Conservation (phyloP, 2,888 invertebrate species). For the Leptothorax acervorum region DNA sequence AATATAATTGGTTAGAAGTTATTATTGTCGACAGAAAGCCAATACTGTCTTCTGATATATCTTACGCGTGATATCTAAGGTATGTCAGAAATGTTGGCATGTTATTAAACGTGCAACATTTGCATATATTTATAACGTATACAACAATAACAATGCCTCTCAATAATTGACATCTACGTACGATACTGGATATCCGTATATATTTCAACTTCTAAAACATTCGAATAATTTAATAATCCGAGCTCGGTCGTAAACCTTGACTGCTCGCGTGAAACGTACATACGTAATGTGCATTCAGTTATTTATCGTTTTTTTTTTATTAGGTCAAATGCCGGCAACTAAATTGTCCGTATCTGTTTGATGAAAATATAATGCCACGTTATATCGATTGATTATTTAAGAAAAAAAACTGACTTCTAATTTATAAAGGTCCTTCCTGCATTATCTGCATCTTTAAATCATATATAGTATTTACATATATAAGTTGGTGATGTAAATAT, state of each 20-base stretch:
- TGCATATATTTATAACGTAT: not conserved
- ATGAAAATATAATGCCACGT: slow-evolving; percentile 12
- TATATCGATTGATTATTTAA: not conserved
- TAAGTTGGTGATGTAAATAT: not conserved
- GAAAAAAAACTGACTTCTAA: not conserved
- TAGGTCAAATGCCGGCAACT: slow-evolving; percentile 37
- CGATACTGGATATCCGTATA: not conserved
- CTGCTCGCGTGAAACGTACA: slow-evolving; percentile 46
- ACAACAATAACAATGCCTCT: not conserved
- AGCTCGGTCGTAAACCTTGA: slow-evolving; percentile 53
- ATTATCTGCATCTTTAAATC: not conserved
- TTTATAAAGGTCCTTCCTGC: not conserved
- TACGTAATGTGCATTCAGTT: slow-evolving; percentile 62
- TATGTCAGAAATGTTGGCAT: not conserved
- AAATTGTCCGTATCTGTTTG: not conserved
- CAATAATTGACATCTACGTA: not conserved
- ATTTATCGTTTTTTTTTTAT: slow-evolving; percentile 62
- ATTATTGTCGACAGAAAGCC: not conserved
- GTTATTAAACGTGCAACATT: slow-evolving; percentile 16
- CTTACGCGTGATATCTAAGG: not conserved
- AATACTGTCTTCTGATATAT: not conserved
- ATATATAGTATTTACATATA: not conserved
- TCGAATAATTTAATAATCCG: slow-evolving; percentile 60
- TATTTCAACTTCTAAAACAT: not conserved
- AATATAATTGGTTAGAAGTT: not conserved